Percentiles rank a stretch among this genome's conserved stretches.
Conservation (phyloP, 2,888 invertebrate species). For the Conomelus anceps region DNA sequence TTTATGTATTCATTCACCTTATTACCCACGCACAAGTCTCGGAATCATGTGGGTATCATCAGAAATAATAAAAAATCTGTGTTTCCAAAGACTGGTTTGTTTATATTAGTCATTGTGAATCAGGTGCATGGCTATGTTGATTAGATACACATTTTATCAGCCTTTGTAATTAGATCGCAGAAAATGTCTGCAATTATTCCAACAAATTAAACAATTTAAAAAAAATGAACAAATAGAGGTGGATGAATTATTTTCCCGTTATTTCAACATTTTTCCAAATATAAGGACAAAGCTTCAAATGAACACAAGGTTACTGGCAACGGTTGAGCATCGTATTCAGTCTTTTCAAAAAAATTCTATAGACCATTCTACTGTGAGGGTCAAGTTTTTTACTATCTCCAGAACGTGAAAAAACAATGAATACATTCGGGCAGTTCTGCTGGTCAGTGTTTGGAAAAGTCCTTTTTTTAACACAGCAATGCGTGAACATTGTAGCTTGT, state of each 20-base stretch:
- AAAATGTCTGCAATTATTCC: too few species aligned
- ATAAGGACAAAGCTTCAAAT: neutral
- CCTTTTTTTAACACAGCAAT: neutral
- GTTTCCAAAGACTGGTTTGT: too few species aligned
- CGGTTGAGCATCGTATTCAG: neutral
- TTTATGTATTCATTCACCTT: too few species aligned
- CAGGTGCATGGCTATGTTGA: too few species aligned
- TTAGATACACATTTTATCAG: too few species aligned
- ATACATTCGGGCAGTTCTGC: neutral
- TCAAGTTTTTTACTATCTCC: neutral
- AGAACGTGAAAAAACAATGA: neutral
- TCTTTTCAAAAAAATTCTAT: neutral
- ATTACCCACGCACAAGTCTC: too few species aligned
- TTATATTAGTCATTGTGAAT: too few species aligned
- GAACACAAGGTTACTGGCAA: neutral
- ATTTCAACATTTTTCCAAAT: neutral
- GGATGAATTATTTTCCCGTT: neutral
- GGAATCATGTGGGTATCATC: too few species aligned
- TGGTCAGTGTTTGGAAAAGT: neutral
- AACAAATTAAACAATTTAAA: too few species aligned
- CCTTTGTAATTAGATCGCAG: too few species aligned
- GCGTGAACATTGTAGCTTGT: neutral
- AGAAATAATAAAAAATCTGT: too few species aligned
- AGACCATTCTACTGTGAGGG: neutral
- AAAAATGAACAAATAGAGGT: too few species aligned